Evolutionary conservation across 2,888 invertebrate species (phyloP).

Genomic region (Drosophila subsilvestris): DNA sequence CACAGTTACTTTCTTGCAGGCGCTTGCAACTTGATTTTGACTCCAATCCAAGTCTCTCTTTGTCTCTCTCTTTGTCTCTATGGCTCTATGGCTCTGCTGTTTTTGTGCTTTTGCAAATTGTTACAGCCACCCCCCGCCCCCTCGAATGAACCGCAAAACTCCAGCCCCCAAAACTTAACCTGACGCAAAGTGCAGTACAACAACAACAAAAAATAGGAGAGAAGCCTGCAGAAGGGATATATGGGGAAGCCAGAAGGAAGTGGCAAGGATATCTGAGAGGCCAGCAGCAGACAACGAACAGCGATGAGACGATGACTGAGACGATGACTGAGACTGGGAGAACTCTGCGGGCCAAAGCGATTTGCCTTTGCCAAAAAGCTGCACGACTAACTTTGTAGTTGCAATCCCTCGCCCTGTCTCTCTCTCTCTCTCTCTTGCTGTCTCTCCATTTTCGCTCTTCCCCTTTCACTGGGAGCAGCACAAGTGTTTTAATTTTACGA

Average conservation of each 20-base stretch:
- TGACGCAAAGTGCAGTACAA: conserved; percentile 49
- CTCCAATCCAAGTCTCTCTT: not conserved
- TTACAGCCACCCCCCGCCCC: conserved; percentile 27
- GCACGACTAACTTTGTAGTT: conserved; percentile 78
- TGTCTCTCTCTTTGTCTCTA: not conserved
- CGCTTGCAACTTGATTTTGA: conserved; percentile 47
- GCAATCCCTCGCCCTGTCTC: conserved; percentile 5
- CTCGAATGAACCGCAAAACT: conserved; percentile 4
- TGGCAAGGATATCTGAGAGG: conserved; percentile 15
- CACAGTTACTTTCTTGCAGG: conserved; percentile 73
- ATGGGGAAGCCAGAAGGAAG: conserved; percentile 33
- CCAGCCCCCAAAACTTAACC: conserved; percentile 23
- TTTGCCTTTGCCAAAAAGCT: conserved; percentile 77
- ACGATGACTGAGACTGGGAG: conserved; percentile 22
- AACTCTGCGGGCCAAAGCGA: conserved; percentile 63
- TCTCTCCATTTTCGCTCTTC: conserved; percentile 17
- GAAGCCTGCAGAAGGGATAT: not conserved
- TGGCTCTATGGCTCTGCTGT: not conserved
- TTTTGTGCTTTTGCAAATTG: conserved; percentile 64
- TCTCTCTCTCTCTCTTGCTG: not conserved
- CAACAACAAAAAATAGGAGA: conserved; percentile 14
- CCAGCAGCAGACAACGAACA: conserved; percentile 3
- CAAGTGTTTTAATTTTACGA: conserved; percentile 82
- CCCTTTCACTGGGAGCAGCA: conserved; percentile 57
- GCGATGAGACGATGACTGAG: conserved; percentile 3